Base-by-base conservation (phyloP, 1,140 invertebrate genomes). In the Drosophila obscura region DNA sequence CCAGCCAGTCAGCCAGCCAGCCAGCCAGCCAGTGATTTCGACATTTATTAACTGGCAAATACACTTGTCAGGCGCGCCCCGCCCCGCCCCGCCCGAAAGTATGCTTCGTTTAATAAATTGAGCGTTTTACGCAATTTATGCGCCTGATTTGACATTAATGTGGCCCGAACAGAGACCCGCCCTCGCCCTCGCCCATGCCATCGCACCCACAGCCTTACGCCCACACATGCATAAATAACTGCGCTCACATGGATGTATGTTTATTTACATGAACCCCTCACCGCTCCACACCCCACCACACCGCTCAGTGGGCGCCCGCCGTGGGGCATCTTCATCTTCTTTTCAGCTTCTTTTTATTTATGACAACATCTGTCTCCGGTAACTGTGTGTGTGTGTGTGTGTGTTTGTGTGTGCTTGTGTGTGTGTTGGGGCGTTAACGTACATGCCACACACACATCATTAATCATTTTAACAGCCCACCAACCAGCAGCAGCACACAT, bases 101-200 rank as follows among this genome's bases (percentile, higher is more conserved):
- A 77, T 57, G 84, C 73, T 68, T 88, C 83, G 76, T 88, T 88
- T 55, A 88, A 88, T 88, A 88, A 88, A 88, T 88, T 80, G 83
- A 88, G 80, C 83, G 80, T 88, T 88, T 88, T 88, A 80, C 66
- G 80, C 75, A 87, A 91, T 91, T 91, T 91, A 91, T 91, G 89
- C 89, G 84, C 48, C 81, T 91, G 87, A 91, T 91, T 91, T 91
- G 89, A 91, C 89, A 78, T 91, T 91, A 91, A 91, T 91, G 89
- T 80, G 75, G 53, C 89, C 79, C 66, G 73, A 89, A 90, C 78
- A 80, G 73, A 82, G 80, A 87, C 69, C 65, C 63, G 76, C 78
- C 57, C 19, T 31, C 13, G 11, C 19, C n/a, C n/a, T n/a, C n/a
- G n/a, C n/a, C n/a, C n/a, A n/a, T n/a, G n/a, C n/a, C 48, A 52